These are phyloP conservation scores for Limnodromus scolopaceus DNA, from an alignment of 2,797 vertebrate species.

Conservation along the genomic window DNA sequence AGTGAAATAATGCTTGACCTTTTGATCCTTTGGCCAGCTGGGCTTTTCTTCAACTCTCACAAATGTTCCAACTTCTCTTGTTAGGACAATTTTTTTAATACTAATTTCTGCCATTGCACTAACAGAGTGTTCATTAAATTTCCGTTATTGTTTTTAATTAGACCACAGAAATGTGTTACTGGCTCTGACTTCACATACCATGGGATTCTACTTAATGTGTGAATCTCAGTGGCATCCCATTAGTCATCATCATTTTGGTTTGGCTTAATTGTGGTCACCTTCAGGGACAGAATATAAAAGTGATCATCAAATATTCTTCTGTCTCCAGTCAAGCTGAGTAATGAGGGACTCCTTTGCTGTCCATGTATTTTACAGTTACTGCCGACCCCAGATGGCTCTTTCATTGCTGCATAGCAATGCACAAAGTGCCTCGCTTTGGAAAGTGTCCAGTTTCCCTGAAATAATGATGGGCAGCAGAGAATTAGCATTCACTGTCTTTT, in stretches of 20 bases:
- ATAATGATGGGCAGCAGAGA: slow-evolving; percentile 38
- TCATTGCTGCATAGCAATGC: slow-evolving; percentile 26
- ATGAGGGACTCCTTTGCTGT: slow-evolving; percentile 31
- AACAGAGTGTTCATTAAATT: background rate
- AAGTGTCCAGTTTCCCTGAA: slow-evolving; percentile 62
- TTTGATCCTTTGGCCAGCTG: background rate
- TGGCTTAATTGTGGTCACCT: slow-evolving; percentile 45
- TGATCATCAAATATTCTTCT: slow-evolving; percentile 40
- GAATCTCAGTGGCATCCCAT: slow-evolving; percentile 13
- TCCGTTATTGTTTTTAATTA: slow-evolving; percentile 42
- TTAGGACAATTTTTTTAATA: background rate
- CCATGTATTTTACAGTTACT: slow-evolving; percentile 51
- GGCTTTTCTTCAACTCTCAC: background rate
- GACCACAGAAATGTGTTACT: background rate
- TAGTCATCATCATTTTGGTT: slow-evolving; percentile 9
- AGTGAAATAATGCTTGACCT: slow-evolving; percentile 11
- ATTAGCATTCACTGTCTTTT: slow-evolving; percentile 36
- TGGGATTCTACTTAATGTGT: background rate
- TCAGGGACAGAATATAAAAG: background rate
- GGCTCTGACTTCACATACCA: background rate
- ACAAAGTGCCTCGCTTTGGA: slow-evolving; percentile 62
- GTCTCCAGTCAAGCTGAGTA: slow-evolving; percentile 41
- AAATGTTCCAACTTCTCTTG: background rate
- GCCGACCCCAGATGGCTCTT: slow-evolving; percentile 54
- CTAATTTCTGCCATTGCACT: background rate